These are phyloP conservation scores for Mormoops blainvillei DNA, from an alignment of 2,113 vertebrate genomes.

Conservation along the genomic window DNA sequence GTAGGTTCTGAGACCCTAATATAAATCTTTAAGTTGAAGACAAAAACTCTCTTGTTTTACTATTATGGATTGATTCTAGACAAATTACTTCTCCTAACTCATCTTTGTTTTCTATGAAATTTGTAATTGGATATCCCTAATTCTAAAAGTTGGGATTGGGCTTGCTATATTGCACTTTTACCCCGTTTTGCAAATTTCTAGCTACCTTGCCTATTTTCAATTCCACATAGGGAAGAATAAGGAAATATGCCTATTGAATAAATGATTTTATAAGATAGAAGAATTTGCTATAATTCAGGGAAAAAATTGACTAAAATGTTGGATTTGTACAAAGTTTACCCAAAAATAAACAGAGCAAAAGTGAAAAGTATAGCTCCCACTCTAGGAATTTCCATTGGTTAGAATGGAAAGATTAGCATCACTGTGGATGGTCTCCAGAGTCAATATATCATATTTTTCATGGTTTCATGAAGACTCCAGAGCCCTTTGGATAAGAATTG, in stretches of 20 bases:
- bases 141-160: background rate
- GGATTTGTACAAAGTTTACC: background rate
- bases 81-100: background rate
- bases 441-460: conserved; percentile 61
- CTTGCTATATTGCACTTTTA: background rate
- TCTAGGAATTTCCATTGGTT: background rate
- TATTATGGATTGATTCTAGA: background rate
- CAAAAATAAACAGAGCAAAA: background rate
- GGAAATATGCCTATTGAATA: background rate
- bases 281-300: background rate
- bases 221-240: background rate
- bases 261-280: background rate
- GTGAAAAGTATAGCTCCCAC: background rate
- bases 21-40: background rate
- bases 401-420: conserved; percentile 19
- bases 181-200: background rate
- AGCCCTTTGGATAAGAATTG: conserved; percentile 73
- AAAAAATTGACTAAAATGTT: background rate
- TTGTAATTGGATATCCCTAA: background rate
- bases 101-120: background rate
- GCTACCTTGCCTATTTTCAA: background rate
- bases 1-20: background rate
- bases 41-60: background rate
- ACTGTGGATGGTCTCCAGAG: conserved; percentile 41
- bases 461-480: conserved; percentile 68